A percentile compares a stretch with the other conserved stretches of the same genome.
Evolutionary conservation across 2,888 invertebrate species (phyloP).

Genomic region (Ormyrus nitidulus): DNA sequence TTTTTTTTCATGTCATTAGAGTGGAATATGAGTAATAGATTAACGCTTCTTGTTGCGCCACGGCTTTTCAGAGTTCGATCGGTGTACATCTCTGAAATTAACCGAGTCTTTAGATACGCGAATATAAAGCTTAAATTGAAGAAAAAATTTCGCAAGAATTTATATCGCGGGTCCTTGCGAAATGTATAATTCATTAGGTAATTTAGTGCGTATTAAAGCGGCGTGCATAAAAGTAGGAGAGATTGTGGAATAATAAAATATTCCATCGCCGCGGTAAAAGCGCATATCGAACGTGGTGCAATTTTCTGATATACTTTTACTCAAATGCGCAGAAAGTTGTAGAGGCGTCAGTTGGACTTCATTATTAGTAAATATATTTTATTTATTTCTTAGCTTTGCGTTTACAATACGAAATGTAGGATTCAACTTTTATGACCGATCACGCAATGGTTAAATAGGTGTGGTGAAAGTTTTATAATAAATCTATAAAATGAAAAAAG

Average conservation of each 20-base stretch:
- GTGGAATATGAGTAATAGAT: too few species aligned
- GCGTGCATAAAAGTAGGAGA: constrained; percentile 19
- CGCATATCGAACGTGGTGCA: constrained; percentile 20
- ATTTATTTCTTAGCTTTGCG: not conserved
- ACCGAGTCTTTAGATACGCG: not conserved
- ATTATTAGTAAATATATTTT: constrained; percentile 11
- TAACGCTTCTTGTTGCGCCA: too few species aligned
- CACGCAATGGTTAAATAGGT: constrained; percentile 10
- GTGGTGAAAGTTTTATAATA: constrained; percentile 38
- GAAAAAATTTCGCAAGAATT: not conserved
- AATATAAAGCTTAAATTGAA: not conserved
- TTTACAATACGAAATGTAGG: not conserved
- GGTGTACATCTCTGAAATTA: not conserved
- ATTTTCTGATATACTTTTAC: constrained; percentile 18
- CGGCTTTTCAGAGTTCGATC: not conserved
- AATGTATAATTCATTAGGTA: constrained; percentile 36
- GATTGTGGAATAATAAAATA: constrained; percentile 20
- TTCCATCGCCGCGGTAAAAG: not conserved
- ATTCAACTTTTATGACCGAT: constrained; percentile 24
- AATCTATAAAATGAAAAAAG: constrained; percentile 36
- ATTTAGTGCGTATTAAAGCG: constrained; percentile 39
- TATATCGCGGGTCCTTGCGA: constrained; percentile 17
- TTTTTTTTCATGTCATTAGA: too few species aligned
- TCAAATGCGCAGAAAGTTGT: not conserved
- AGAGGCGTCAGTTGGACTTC: not conserved